Evolutionary conservation across 2,113 vertebrate species (phyloP).

Genomic region (Mustela nigripes): DNA sequence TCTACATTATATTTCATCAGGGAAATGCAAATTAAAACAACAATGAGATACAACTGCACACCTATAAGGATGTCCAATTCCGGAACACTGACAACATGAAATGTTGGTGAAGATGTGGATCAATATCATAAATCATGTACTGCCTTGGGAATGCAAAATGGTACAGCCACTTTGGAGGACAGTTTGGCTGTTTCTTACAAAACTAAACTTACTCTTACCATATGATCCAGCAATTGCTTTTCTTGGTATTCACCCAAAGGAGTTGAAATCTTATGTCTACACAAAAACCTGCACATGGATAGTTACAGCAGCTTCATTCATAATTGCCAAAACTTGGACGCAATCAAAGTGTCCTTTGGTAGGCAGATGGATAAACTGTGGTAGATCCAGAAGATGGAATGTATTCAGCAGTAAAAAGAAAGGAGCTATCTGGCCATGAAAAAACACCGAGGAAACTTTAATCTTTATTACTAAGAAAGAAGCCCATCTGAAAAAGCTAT

Average conservation of each 20-base stretch:
- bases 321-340: not conserved
- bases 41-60: not conserved
- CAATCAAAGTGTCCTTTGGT: not conserved
- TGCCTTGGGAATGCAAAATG: not conserved
- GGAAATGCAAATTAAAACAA: not conserved
- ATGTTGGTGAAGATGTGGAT: not conserved
- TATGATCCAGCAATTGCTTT: not conserved
- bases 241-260: not conserved
- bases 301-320: not conserved
- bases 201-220: not conserved
- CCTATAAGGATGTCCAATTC: not conserved
- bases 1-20: not conserved
- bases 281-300: not conserved
- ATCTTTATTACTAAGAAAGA: not conserved
- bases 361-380: not conserved
- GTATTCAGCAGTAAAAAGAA: not conserved
- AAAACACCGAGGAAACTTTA: not conserved
- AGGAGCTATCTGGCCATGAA: not conserved
- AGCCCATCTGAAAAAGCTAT: not conserved
- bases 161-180: not conserved
- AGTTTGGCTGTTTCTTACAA: not conserved
- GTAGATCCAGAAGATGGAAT: not conserved
- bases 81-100: not conserved
- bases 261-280: not conserved
- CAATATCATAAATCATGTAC: not conserved